Conservation (phyloP, 2,888 invertebrate species). For the Pyrocoelia pectoralis region DNA sequence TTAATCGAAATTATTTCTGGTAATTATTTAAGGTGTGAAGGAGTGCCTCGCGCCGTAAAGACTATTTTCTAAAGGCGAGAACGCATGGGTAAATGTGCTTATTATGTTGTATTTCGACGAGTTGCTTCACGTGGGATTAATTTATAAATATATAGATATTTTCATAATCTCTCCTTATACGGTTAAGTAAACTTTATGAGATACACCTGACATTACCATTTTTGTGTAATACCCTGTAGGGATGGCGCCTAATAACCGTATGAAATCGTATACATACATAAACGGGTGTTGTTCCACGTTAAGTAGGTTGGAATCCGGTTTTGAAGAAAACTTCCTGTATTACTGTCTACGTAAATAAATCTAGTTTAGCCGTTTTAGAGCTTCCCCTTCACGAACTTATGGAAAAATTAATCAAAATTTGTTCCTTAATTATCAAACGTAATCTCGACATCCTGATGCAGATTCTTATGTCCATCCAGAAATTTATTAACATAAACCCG, state of each 20-base stretch:
- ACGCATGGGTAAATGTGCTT: neutral
- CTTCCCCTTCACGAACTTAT: too few relatives aligned
- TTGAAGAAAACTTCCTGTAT: conserved; percentile 21
- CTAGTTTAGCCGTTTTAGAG: too few relatives aligned
- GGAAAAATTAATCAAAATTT: too few relatives aligned
- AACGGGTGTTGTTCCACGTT: conserved; percentile 20
- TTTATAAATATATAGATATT: conserved; percentile 9
- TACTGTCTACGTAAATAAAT: conserved; percentile 9
- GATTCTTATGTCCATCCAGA: too few relatives aligned
- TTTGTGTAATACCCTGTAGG: conserved; percentile 29
- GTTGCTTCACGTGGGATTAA: neutral
- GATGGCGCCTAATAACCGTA: conserved; percentile 22
- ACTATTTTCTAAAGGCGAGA: neutral
- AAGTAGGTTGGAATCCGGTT: conserved; percentile 26
- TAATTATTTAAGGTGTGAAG: conserved; percentile 26
- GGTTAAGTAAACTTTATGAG: conserved; percentile 1
- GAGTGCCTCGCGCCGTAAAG: conserved; percentile 21
- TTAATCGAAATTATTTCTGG: conserved; percentile 22
- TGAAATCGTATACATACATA: conserved; percentile 3
- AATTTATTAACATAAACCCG: too few relatives aligned
- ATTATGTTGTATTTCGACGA: conserved; percentile 1
- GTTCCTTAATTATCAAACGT: too few relatives aligned
- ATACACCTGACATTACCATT: conserved; percentile 22
- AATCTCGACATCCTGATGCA: too few relatives aligned
- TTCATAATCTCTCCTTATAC: conserved; percentile 1